Percentiles rank a stretch among this genome's conserved stretches.
Conservation (phyloP, 2,888 invertebrate species). For the Drosophila fulvimacula region DNA sequence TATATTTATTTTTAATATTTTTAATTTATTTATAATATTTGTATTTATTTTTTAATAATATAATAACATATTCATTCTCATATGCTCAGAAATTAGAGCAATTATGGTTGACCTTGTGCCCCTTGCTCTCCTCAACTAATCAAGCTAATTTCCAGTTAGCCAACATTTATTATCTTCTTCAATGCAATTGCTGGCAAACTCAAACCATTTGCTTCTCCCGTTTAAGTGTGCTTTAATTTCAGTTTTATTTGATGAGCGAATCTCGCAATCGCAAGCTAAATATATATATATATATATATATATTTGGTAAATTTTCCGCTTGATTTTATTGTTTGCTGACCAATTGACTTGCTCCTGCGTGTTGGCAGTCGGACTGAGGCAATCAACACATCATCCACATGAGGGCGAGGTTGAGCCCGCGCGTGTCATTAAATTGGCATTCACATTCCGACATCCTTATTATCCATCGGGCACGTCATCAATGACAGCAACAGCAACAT, state of each 20-base stretch:
- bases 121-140: no score
- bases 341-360: conserved; percentile 59
- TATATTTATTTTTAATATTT: no score
- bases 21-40: no score
- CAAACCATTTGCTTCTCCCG: conserved; percentile 26
- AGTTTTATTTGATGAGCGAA: conserved; percentile 33
- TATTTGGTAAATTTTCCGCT: conserved; percentile 44
- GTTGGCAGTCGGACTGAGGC: conserved; percentile 34
- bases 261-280: neutral
- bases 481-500: conserved; percentile 30
- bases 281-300: neutral
- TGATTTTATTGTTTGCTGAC: conserved; percentile 73
- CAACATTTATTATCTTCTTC: conserved; percentile 1
- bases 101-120: no score
- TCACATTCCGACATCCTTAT: conserved; percentile 61
- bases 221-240: conserved; percentile 72
- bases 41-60: no score
- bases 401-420: conserved; percentile 18
- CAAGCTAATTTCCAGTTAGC: neutral
- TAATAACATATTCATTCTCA: no score
- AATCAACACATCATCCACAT: conserved; percentile 68
- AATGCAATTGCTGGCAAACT: conserved; percentile 25
- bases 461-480: conserved; percentile 67
- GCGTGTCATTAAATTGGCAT: conserved; percentile 63
- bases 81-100: no score